phyloP scores from a whole-genome alignment of 1,140 invertebrate genomes.

The Magallana ariakensis region DNA sequence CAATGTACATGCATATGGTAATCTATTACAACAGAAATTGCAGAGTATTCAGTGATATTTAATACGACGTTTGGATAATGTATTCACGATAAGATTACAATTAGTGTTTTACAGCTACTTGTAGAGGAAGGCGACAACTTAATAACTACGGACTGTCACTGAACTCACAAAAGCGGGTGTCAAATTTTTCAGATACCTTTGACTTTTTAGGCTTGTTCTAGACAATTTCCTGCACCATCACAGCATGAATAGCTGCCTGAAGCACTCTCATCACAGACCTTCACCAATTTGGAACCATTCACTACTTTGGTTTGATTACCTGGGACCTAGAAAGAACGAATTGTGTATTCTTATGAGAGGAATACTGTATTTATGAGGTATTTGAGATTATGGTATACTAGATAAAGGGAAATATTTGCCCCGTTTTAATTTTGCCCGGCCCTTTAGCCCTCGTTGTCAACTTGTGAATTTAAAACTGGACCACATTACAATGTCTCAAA shows the following conservation, averaged over 20 bases:
- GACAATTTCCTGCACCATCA: neutral
- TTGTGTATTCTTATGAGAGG: too few species aligned
- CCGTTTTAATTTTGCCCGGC: neutral
- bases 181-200: neutral
- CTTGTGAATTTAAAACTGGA: neutral
- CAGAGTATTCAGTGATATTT: too few species aligned
- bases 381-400: neutral
- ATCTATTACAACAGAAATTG: too few species aligned
- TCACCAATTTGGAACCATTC: neutral
- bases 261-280: neutral
- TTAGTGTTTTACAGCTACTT: too few species aligned
- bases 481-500: too few species aligned
- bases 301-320: neutral
- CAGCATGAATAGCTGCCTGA: neutral
- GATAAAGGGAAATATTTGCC: neutral
- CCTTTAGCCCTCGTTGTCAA: neutral
- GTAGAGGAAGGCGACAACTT: neutral
- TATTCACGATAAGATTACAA: too few species aligned
- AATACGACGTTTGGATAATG: too few species aligned
- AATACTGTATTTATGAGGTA: too few species aligned
- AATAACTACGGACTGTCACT: neutral
- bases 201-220: neutral
- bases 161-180: neutral
- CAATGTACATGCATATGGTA: too few species aligned
- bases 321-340: too few species aligned